These are phyloP conservation scores for Cremastinae sp. DNA, from an alignment of 2,888 invertebrate species.

Conservation along the genomic window DNA sequence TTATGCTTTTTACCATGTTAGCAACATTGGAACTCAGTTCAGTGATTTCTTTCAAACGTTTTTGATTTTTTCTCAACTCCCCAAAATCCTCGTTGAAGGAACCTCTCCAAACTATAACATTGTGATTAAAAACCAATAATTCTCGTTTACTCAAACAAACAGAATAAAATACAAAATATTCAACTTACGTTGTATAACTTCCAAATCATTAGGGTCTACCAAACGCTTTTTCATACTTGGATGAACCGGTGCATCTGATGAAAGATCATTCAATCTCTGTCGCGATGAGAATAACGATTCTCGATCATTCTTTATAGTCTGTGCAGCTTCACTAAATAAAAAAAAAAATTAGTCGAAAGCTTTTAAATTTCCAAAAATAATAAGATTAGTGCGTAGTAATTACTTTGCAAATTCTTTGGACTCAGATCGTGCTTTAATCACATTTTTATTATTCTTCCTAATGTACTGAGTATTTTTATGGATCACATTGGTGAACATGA, in stretches of 20 bases:
- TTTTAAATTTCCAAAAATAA: constrained; percentile 37
- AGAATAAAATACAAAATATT: not conserved
- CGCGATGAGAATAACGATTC: constrained; percentile 67
- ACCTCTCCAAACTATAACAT: constrained; percentile 69
- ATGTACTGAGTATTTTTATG: constrained; percentile 50
- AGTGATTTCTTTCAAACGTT: constrained; percentile 62
- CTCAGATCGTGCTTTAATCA: constrained; percentile 43
- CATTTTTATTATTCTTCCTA: constrained; percentile 49
- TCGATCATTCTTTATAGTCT: constrained; percentile 62
- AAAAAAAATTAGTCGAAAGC: constrained; percentile 7
- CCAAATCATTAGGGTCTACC: constrained; percentile 66
- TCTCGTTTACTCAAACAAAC: not conserved
- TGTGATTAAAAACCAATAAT: constrained; percentile 17
- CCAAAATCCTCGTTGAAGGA: constrained; percentile 58
- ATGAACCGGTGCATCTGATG: constrained; percentile 67
- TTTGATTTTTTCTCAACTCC: constrained; percentile 60
- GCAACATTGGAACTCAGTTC: constrained; percentile 62
- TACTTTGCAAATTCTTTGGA: constrained; percentile 58
- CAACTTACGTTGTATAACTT: constrained; percentile 69
- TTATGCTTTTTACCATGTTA: constrained; percentile 65
- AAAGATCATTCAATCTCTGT: constrained; percentile 60
- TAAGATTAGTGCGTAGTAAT: constrained; percentile 29
- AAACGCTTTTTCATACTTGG: constrained; percentile 67
- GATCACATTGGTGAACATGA: constrained; percentile 64
- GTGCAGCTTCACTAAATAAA: constrained; percentile 64